Base-by-base conservation (phyloP, 37 sponge, comb jelly and placozoan species). In the Sycon ciliatum region DNA sequence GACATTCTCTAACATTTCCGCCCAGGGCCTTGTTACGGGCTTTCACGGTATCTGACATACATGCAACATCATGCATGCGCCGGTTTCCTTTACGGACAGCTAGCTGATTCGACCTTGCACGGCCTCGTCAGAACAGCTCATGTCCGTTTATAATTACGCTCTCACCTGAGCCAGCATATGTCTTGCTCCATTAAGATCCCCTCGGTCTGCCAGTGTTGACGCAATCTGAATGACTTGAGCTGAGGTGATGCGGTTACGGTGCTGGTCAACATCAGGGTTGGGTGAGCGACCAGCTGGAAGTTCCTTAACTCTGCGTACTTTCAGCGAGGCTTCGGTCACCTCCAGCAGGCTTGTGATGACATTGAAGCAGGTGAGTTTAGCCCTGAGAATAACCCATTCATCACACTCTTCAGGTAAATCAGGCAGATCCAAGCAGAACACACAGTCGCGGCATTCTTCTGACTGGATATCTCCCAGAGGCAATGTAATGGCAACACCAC, bases 391-490 rank as follows among this genome's bases (percentile, higher is more conserved):
- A 20, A 9, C 54, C 30, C 7, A 18, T 5, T 31, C 26, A 13
- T 34, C 7, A 4, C 35, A 4, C 4, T 26, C 13, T 5, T 61
- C 64, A 9, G 4, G 38, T 39, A 23, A 62, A 31, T 9, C 20
- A 68, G 75, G 75, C n/a, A 73, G 75, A n/a, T 32, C 28, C 33
- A 73, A 28, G 24, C 64, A 32, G 4, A 73, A 7, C 4, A 73
- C 61, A 31, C 63, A 11, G 16, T 73, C 75, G 6, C 36, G 60
- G 30, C 35, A 32, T 26, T 73, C 75, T 68, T 73, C 75, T 16
- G 75, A 73, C 32, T 73, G 75, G 9, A 73, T 4, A 26, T 73
- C 75, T 24, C 75, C 75, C 23, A 73, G 30, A 23, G 16, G 7
- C 13, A 73, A 62, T 6, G 16, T 31, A 4, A 62, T 34, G n/a